Percentiles rank a stretch among this genome's conserved stretches.
phyloP scores from a whole-genome alignment of 2,888 invertebrate species.

The Latrodectus elegans region DNA sequence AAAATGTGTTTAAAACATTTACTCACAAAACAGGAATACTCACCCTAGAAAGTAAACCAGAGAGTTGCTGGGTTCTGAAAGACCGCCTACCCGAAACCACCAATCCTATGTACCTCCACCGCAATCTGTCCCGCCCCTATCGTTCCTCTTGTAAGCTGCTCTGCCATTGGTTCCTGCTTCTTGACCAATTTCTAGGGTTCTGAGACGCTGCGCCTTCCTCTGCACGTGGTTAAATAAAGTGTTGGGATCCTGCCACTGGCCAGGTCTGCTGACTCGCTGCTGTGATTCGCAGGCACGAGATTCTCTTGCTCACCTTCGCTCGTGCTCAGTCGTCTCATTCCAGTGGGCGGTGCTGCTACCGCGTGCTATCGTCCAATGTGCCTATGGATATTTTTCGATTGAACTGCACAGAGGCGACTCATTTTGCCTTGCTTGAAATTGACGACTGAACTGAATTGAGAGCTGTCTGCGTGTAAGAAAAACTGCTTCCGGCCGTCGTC shows the following conservation, averaged over 20 bases:
- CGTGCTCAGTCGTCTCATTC: background rate
- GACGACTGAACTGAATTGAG: too few species aligned
- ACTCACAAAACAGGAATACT: too few species aligned
- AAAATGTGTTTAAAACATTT: too few species aligned
- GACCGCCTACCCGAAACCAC: background rate
- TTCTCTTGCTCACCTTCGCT: conserved; percentile 19
- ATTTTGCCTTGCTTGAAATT: too few species aligned
- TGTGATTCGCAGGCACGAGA: conserved; percentile 19
- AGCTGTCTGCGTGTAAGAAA: background rate
- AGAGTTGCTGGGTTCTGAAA: too few species aligned
- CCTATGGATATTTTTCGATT: too few species aligned
- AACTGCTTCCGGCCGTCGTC: background rate
- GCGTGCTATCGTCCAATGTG: too few species aligned
- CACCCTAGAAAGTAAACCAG: too few species aligned
- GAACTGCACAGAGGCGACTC: too few species aligned
- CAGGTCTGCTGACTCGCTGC: conserved; percentile 37
- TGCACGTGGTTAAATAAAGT: conserved; percentile 67
- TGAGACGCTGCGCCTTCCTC: conserved; percentile 15
- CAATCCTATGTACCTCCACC: conserved; percentile 16
- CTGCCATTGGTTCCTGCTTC: conserved; percentile 35
- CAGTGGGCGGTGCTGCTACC: too few species aligned
- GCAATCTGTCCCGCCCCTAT: conserved; percentile 4
- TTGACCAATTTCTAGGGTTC: background rate
- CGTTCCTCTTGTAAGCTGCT: conserved; percentile 38
- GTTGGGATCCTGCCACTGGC: conserved; percentile 36